phyloP scores from a whole-genome alignment of 2,113 vertebrate genomes.

The Zapornia atra region DNA sequence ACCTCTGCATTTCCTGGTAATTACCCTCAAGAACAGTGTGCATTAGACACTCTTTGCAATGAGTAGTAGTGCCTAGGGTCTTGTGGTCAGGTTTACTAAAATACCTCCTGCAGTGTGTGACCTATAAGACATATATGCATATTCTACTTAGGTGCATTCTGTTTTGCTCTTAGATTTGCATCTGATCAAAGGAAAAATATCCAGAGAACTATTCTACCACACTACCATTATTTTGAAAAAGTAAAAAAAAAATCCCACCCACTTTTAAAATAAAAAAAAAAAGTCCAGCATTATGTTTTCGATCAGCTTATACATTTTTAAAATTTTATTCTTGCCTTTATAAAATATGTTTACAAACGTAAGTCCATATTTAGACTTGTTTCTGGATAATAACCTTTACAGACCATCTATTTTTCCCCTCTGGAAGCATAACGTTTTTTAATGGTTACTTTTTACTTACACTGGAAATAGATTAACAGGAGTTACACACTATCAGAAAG shows the following conservation, averaged over 20 bases:
- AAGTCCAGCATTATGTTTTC: background rate
- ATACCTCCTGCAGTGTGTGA: background rate
- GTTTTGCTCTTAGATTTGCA: slow-evolving; percentile 3
- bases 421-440: background rate
- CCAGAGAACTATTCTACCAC: background rate
- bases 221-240: background rate
- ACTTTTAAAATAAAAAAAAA: background rate
- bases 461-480: background rate
- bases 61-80: background rate
- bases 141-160: background rate
- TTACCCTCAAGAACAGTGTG: background rate
- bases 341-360: background rate
- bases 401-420: background rate
- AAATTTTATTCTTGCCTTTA: background rate
- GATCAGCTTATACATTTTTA: background rate
- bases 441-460: background rate
- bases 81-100: slow-evolving; percentile 16
- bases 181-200: background rate
- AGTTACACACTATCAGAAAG: background rate
- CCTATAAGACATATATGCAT: background rate
- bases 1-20: slow-evolving; percentile 45
- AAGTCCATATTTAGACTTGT: background rate
- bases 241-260: no score
- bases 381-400: background rate
- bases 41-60: slow-evolving; percentile 36